Percentiles rank a stretch among this genome's conserved stretches.
phyloP scores from a whole-genome alignment of 2,888 invertebrate species.

The Mycogona germanica region DNA sequence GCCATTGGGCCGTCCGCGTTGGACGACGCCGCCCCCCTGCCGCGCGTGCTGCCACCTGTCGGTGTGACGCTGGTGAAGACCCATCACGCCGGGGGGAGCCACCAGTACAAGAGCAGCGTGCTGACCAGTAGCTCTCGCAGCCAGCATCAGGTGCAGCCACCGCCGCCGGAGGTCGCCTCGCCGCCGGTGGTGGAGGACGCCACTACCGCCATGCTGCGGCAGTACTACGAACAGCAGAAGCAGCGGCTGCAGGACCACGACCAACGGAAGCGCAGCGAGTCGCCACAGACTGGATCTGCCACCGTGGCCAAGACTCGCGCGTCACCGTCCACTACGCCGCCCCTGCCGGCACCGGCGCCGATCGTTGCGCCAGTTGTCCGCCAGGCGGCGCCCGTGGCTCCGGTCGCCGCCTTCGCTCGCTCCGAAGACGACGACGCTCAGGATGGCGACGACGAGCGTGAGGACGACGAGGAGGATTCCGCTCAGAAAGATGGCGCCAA shows the following conservation, averaged over 20 bases:
- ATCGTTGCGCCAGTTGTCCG: not conserved
- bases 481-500: not conserved
- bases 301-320: not conserved
- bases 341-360: not conserved
- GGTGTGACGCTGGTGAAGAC: conserved; percentile 13
- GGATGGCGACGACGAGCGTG: not conserved
- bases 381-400: not conserved
- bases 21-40: not conserved
- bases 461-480: not conserved
- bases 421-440: conserved; percentile 1
- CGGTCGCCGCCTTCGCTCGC: too few relatives aligned
- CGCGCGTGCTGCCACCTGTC: not conserved
- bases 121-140: not conserved
- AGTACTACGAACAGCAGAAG: conserved; percentile 13
- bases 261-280: not conserved
- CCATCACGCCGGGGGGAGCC: not conserved
- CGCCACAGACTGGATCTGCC: not conserved
- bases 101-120: conserved; percentile 13
- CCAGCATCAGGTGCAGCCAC: not conserved
- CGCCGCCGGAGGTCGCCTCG: too few relatives aligned
- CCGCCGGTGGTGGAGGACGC: conserved; percentile 4
- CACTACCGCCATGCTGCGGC: conserved; percentile 13
- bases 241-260: conserved; percentile 6
- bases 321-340: not conserved
- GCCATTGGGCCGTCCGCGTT: not conserved